Evolutionary conservation across 2,113 vertebrate species (phyloP), one percentile per base, ranked within the genome.

Genomic region (Henicopernis longicauda): DNA sequence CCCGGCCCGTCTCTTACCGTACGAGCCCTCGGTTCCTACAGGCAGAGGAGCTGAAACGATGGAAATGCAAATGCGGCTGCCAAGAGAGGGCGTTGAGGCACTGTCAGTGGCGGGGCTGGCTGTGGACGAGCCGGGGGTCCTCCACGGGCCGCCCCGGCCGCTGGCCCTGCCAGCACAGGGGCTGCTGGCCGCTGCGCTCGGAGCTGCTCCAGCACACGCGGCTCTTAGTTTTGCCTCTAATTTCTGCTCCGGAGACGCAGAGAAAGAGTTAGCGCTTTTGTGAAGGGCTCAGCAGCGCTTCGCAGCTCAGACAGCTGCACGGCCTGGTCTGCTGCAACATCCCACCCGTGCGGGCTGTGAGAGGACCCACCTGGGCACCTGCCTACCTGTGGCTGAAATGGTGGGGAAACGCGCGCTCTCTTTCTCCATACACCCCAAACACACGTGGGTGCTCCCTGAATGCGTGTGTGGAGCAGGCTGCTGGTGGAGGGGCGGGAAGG

Each of bases 11-110:
- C 19, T 16, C 31, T 18, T 0, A 0, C 0, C 4, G 27, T 0
- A 2, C 1, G 9, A 38, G 58, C 40, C 5, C 16, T 9, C 2
- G 54, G 31, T 16, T 44, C 40, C 58, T 16, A 6, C 61, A 11
- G 57, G 3, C 63, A 3, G 47, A 36, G 65, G 20, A 45, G 76
- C 71, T 1, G 59, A 7, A n/a, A 3, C 40, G 6, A 20, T 32
- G 77, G 63, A 17, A 40, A 86, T 57, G 90, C 88, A 50, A 72
- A 83, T 10, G 1, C 29, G 49, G 91, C 90, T 76, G 93, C 97
- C 97, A 71, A 95, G 94, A 97, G 97, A 88, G 97, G 97, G 97
- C 95, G 95, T 62, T 26, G 95, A 91, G 97, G 95, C 93, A 87
- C 97, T 74, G 80, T 91, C 65, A 15, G 93, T 62, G 86, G 90